Percentiles rank a stretch among this genome's conserved stretches.
These are phyloP conservation scores for Ophion slaviceki DNA, from an alignment of 2,888 invertebrate species.

Conservation along the genomic window DNA sequence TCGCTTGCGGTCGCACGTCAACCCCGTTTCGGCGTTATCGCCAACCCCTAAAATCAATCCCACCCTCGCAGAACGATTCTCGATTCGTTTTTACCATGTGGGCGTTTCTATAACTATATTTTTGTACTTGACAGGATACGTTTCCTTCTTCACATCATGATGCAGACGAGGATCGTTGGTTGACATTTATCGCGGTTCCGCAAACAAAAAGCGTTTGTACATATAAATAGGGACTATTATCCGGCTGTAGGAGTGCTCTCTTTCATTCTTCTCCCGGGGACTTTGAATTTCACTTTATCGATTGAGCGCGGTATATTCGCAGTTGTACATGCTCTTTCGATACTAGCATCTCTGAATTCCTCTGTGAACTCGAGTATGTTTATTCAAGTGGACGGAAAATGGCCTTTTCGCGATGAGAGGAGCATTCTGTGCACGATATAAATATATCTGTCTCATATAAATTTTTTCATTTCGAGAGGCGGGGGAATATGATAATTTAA, in stretches of 20 bases:
- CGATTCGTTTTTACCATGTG: not conserved
- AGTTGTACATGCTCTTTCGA: constrained; percentile 22
- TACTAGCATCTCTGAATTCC: constrained; percentile 18
- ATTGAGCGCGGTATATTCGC: constrained; percentile 16
- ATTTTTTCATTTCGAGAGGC: not conserved
- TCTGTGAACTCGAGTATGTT: constrained; percentile 50
- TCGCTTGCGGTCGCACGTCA: constrained; percentile 75
- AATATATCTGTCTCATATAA: not conserved
- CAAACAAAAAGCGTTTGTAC: constrained; percentile 35
- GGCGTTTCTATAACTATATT: constrained; percentile 15
- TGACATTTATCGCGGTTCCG: constrained; percentile 69
- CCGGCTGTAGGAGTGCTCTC: constrained; percentile 25
- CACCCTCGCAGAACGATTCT: constrained; percentile 34
- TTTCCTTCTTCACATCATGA: constrained; percentile 65
- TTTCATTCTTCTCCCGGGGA: constrained; percentile 25
- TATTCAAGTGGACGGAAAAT: constrained; percentile 62
- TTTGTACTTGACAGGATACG: constrained; percentile 53
- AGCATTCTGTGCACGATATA: constrained; percentile 30
- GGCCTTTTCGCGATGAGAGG: constrained; percentile 33
- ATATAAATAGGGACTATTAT: constrained; percentile 52
- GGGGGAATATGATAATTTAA: not conserved
- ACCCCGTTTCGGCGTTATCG: constrained; percentile 67
- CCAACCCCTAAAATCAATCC: constrained; percentile 63
- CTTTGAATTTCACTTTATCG: constrained; percentile 54
- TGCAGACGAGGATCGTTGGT: constrained; percentile 70